Base-by-base conservation (phyloP, 2,888 invertebrate species). In the Drosophila vallismaia region DNA sequence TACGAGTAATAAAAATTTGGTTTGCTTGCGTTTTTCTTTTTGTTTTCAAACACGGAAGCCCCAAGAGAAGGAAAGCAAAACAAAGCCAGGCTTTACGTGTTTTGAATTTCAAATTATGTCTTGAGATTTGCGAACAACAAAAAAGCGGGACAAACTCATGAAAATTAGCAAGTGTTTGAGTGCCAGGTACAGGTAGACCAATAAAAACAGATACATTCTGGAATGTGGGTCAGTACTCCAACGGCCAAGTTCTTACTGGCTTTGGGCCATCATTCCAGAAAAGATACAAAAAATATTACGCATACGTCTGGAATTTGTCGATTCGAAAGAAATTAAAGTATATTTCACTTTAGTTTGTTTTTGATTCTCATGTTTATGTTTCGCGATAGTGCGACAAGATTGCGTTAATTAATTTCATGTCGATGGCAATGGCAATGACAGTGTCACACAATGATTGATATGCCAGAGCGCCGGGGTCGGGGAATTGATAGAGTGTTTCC, bases 341-440 rank as follows among this genome's bases (percentile, higher is more conserved):
- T 53, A 49, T 36, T 36, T 36, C 28, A 42, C 14, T 14, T 9
- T 42, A 19, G 40, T 14, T 24, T 14, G 66, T 10, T 42, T 14
- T 33, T 33, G 50, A 49, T 26, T 44, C 8, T 28, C 40, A 19
- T 42, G 19, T 60, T 48, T 70, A 10, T 38, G 33, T 53, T 58
- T 52, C 48, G 53, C 12, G 63, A 63, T 64, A 64, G 45, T 42
- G 6, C 40, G 33, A 8, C 53, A 31, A 67, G 67, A 49, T 46
- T 26, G 26, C 8, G 19, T 33, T 87, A 87, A 87, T 87, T 82
- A 85, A 79, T 68, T 70, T 80, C 63, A 50, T 70, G 76, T 82
- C 60, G 55, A 53, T 55, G 55, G 24, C 60, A 67, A 14, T 55
- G 57, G 28, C 62, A 62, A 49, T 72, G 69, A 36, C 63, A 63